Conservation (phyloP, 2,113 vertebrate species). For the Amblyopsis rosae region DNA sequence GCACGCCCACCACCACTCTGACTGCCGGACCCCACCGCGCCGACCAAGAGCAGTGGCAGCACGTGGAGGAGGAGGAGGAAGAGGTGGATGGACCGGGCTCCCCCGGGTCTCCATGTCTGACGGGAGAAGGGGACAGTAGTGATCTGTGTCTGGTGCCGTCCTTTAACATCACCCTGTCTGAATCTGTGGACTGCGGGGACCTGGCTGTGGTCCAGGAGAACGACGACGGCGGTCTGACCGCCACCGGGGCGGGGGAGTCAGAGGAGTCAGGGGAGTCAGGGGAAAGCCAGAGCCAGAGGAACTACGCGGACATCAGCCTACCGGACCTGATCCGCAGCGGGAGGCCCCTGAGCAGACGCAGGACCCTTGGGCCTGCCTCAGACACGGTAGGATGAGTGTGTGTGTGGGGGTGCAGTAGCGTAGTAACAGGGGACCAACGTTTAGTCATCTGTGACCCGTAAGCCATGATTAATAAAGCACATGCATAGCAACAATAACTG, state of each 20-base stretch:
- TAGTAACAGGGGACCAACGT: neutral
- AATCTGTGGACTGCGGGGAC: conserved; percentile 18
- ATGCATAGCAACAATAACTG: no score
- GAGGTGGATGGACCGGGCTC: neutral
- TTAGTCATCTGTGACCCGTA: no score
- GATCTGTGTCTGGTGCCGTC: conserved; percentile 3
- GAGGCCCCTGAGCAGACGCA: conserved; percentile 64
- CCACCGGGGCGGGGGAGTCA: neutral
- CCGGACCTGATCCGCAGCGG: conserved; percentile 75
- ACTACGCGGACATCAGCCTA: conserved; percentile 53
- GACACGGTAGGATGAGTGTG: conserved; percentile 60
- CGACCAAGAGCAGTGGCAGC: neutral
- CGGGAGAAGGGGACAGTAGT: neutral
- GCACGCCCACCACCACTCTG: neutral
- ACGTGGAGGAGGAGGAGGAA: neutral
- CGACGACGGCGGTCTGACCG: conserved; percentile 18
- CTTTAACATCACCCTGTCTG: neutral
- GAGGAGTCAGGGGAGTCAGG: neutral
- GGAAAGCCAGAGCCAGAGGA: conserved; percentile 21
- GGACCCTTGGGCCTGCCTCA: conserved; percentile 72
- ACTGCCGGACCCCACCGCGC: neutral
- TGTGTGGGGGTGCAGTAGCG: neutral
- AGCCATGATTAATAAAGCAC: no score
- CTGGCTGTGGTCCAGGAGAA: conserved; percentile 13
- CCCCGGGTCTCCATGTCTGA: no score